Conservation (phyloP, 2,888 invertebrate genomes). For the Hipparchia semele region DNA sequence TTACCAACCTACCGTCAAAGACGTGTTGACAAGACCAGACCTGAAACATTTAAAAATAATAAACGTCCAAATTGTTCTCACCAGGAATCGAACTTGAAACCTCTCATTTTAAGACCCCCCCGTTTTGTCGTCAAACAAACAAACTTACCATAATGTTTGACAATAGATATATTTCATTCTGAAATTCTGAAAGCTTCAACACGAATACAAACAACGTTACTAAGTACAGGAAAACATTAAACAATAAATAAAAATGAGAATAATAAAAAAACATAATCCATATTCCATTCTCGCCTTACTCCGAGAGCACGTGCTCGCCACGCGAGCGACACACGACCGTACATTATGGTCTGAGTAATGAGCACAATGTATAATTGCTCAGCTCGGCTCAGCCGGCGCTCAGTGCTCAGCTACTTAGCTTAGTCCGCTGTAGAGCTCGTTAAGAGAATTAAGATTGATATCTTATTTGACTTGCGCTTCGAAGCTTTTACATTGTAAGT, state of each 20-base stretch:
- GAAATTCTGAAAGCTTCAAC: not conserved
- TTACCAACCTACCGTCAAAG: no score
- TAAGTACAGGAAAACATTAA: conserved; percentile 8
- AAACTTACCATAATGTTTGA: not conserved
- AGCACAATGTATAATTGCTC: conserved; percentile 70
- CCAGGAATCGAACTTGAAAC: no score
- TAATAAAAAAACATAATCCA: conserved; percentile 31
- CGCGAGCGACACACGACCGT: conserved; percentile 46
- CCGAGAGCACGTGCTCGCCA: conserved; percentile 45
- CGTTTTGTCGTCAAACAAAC: no score
- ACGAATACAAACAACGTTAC: not conserved
- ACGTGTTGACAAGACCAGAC: no score
- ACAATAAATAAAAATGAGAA: conserved; percentile 8
- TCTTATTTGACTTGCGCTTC: conserved; percentile 32
- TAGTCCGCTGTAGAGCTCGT: conserved; percentile 62
- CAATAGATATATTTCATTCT: not conserved
- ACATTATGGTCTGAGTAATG: conserved; percentile 54
- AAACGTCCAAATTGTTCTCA: no score
- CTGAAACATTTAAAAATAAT: no score
- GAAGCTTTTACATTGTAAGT: not conserved
- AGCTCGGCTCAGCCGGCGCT: conserved; percentile 43
- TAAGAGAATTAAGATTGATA: conserved; percentile 55
- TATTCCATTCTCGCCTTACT: conserved; percentile 31
- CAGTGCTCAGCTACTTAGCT: conserved; percentile 50
- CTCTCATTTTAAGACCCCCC: not conserved